Evolutionary conservation across 64 coral and sea anemone genomes (phyloP), one percentile per base, ranked within the genome.

Genomic region (Acropora yongei): DNA sequence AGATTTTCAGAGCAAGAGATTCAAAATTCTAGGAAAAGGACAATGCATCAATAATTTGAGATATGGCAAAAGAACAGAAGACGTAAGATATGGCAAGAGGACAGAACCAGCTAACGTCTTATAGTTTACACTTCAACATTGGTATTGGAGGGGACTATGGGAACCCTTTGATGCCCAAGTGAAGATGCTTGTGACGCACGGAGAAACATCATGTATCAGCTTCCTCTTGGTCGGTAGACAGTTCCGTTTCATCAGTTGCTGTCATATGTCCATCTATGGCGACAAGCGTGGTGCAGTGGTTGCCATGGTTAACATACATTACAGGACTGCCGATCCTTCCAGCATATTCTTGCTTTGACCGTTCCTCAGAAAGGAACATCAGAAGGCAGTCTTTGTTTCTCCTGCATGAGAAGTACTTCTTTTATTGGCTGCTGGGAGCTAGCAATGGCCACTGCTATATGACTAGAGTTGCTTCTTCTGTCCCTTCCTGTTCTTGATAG

Each of bases 101-200:
- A n/a, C n/a, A n/a, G n/a, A n/a, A n/a, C n/a, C n/a, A n/a, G n/a
- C n/a, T n/a, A n/a, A n/a, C n/a, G n/a, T n/a, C n/a, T n/a, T n/a
- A n/a, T n/a, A n/a, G n/a, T n/a, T n/a, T n/a, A 49, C 46, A 92
- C 71, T 78, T 92, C 90, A 14, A 86, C 90, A 77, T 91, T 77
- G 50, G 50, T 53, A 4, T 53, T 8, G 3, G 50, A 53, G 50
- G 50, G 8, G 50, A 53, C 50, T 53, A 72, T 53, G 50, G 50
- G 3, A 53, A 53, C 50, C 50, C 50, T 53, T 53, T 53, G 50
- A 53, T 53, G 50, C 50, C 50, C 50, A 53, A 53, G 50, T 53
- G 50, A 53, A 53, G 50, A 53, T 53, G 50, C 50, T 3, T 53
- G 50, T 53, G 50, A 53, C 50, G 50, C 50, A 53, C 8, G 50